Evolutionary conservation across 2,888 invertebrate genomes (phyloP), one percentile per base, ranked within the genome.

Genomic region (Cheilosia variabilis): DNA sequence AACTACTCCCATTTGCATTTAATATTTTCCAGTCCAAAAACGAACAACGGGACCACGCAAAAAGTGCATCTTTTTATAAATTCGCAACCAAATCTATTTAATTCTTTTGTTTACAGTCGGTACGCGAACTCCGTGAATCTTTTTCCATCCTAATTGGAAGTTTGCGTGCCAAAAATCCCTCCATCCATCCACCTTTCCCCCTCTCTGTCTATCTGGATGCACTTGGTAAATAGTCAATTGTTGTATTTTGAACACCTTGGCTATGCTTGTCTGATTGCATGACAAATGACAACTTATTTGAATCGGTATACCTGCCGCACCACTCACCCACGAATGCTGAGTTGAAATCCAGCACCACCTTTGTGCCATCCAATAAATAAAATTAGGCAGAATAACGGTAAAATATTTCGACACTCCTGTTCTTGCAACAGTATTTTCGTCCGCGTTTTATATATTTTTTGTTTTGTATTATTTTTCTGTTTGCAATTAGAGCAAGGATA

Each of bases 401-500:
- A 73, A 75, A 84, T 84, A 84, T 79, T 69, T 75, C 73, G 75
- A 79, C 83, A 79, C 69, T 73, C 27, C 45, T 47, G 58, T 60
- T 53, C 50, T 68, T 22, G 34, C n/a, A 69, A 53, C 24, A 15
- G 13, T 47, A 31, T 71, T 31, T 65, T 78, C 65, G 22, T 24
- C 43, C 63, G 34, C 50, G 53, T 41, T 69, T 17, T 45, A 3
- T 43, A 17, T 52, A n/a, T 72, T 31, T 50, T 65, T 47, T 10
- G 37, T 31, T 53, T 34, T 19, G 1, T 19, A 19, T 19, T 34
- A 45, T 19, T 72, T 68, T 52, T 57, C 65, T 71, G 57, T 65
- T 58, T 71, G 75, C 80, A 84, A 84, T 84, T 84, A 71, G 84
- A 84, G 84, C 84, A 84, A 84, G 79, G 84, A 84, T 84, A 84